These are phyloP conservation scores for Acropternis orthonyx DNA, from an alignment of 2,797 vertebrate species.

Conservation along the genomic window DNA sequence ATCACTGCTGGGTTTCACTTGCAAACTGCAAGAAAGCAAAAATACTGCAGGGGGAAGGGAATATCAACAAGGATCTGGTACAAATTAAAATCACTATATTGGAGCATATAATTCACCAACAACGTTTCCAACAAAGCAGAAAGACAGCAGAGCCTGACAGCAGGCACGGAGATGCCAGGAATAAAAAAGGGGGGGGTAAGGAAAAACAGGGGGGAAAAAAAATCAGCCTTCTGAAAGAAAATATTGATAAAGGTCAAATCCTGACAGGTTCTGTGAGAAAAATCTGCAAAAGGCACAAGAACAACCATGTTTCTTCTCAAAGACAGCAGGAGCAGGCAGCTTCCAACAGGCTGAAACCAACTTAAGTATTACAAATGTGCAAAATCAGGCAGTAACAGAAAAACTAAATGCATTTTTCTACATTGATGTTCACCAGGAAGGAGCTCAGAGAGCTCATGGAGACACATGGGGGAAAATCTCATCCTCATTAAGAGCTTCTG, in stretches of 20 bases:
- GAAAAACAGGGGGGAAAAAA: fast-evolving
- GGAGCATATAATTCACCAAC: not conserved
- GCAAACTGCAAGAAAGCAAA: not conserved
- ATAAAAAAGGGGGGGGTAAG: not conserved
- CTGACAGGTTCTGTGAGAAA: not conserved
- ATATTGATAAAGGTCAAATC: not conserved
- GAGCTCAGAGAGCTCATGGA: not conserved
- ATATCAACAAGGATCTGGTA: not conserved
- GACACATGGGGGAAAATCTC: not conserved
- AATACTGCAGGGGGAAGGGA: not conserved
- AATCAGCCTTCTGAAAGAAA: not conserved
- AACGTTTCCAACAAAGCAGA: not conserved
- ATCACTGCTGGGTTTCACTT: not conserved
- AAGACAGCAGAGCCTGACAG: not conserved
- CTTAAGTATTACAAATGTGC: not conserved
- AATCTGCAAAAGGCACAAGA: not conserved
- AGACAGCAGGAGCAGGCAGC: not conserved
- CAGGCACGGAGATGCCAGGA: not conserved
- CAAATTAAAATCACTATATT: not conserved
- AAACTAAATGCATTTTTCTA: not conserved
- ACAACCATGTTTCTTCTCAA: not conserved
- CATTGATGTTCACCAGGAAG: not conserved
- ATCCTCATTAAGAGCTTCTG: not conserved
- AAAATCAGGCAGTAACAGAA: not conserved
- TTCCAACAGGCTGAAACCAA: not conserved